phyloP scores from a whole-genome alignment of 2,888 invertebrate species.

The Hedya salicella region DNA sequence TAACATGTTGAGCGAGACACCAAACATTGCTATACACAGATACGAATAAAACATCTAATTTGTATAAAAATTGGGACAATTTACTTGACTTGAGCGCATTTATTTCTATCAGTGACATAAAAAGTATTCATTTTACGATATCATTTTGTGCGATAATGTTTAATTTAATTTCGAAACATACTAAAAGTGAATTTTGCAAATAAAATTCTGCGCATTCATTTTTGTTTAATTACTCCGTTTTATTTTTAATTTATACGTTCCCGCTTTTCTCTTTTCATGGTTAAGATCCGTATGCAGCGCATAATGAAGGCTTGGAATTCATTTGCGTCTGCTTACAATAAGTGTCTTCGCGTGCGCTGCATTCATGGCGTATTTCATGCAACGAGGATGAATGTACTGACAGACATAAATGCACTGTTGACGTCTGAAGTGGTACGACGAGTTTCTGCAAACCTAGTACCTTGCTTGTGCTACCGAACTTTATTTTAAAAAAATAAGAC shows the following conservation, averaged over 20 bases:
- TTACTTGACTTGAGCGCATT: constrained; percentile 11
- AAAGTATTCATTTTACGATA: neutral
- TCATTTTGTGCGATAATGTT: neutral
- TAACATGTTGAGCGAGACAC: constrained; percentile 63
- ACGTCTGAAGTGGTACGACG: neutral
- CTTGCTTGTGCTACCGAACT: neutral
- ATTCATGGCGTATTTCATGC: constrained; percentile 10
- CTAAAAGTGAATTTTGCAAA: no score
- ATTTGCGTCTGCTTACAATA: constrained; percentile 2
- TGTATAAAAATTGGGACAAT: constrained; percentile 31
- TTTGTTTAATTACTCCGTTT: neutral
- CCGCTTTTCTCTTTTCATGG: neutral
- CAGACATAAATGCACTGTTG: constrained; percentile 23
- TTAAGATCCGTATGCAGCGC: neutral
- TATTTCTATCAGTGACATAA: constrained; percentile 10
- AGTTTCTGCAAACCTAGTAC: constrained; percentile 1
- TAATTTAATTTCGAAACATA: neutral
- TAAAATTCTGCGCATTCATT: neutral
- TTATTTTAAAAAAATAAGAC: neutral
- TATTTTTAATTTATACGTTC: neutral
- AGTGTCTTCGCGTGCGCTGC: constrained; percentile 1
- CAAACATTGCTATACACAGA: constrained; percentile 50
- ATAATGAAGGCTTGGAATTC: constrained; percentile 19
- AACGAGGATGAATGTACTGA: constrained; percentile 8
- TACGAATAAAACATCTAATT: constrained; percentile 41